Percentiles rank a stretch among this genome's conserved stretches.
Conservation (phyloP, 23 tunicate genomes). For the Phallusia fumigata region DNA sequence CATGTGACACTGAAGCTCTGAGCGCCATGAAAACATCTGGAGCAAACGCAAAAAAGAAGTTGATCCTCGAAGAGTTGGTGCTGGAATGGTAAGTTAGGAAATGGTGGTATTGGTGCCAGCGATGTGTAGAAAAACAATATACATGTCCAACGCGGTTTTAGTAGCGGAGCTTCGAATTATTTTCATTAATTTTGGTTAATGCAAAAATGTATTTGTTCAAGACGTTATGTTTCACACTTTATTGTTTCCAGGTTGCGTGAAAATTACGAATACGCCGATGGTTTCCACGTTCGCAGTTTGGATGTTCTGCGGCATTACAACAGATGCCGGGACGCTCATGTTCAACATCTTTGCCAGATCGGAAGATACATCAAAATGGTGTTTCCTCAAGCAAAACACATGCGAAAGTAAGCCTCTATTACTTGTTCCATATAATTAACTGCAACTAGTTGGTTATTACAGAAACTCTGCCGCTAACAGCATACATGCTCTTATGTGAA, state of each 20-base stretch:
- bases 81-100: constrained; percentile 36
- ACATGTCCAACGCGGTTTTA: no score
- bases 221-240: no score
- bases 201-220: no score
- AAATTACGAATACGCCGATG: constrained; percentile 71
- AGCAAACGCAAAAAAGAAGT: background rate
- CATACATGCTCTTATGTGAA: no score
- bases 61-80: constrained; percentile 24
- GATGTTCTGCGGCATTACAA: constrained; percentile 74
- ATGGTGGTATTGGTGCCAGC: no score
- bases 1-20: background rate
- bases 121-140: no score
- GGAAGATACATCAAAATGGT: constrained; percentile 74
- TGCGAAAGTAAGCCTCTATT: constrained; percentile 38
- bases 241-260: constrained; percentile 48
- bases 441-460: no score
- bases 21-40: background rate
- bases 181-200: no score
- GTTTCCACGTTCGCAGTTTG: constrained; percentile 52
- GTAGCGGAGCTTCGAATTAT: no score
- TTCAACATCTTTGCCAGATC: constrained; percentile 66
- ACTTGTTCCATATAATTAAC: no score
- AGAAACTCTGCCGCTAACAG: no score
- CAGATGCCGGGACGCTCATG: constrained; percentile 42
- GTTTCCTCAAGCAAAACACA: constrained; percentile 72